Percentiles rank a stretch among this genome's conserved stretches.
These are phyloP conservation scores for Nylanderia fulva DNA, from an alignment of 1,140 invertebrate genomes.

Conservation along the genomic window DNA sequence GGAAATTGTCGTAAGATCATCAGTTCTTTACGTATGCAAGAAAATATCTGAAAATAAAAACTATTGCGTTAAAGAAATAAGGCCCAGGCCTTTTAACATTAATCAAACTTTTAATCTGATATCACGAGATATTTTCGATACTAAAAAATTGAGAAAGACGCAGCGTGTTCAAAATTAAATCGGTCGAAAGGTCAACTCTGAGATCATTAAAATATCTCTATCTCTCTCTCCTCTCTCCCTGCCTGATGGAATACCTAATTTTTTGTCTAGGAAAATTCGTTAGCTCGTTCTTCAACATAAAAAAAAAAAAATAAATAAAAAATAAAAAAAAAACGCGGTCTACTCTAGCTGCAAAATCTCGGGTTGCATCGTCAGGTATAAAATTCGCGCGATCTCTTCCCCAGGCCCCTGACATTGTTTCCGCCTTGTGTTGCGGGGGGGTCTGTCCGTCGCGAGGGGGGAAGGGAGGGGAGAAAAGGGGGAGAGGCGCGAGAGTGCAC, in stretches of 20 bases:
- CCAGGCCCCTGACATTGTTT: slow-evolving; percentile 72
- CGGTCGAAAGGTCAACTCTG: not conserved
- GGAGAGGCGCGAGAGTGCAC: not conserved
- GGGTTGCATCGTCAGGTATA: not conserved
- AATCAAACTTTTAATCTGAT: too few species aligned
- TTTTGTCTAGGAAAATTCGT: not conserved
- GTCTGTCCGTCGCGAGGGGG: not conserved
- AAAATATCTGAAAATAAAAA: too few species aligned
- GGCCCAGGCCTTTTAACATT: too few species aligned
- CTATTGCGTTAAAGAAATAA: too few species aligned
- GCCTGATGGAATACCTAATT: not conserved
- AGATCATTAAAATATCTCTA: not conserved
- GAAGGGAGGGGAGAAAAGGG: slow-evolving; percentile 53
- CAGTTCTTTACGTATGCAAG: not conserved
- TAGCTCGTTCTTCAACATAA: not conserved
- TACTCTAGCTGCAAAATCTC: not conserved
- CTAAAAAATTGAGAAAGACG: not conserved
- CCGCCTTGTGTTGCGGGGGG: not conserved
- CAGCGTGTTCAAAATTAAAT: not conserved
- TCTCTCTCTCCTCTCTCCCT: not conserved
- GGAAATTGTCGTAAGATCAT: not conserved
- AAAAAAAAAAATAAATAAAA: too few species aligned
- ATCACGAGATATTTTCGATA: too few species aligned
- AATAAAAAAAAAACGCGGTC: too few species aligned
- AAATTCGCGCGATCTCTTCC: not conserved